A percentile compares a stretch with the other conserved stretches of the same genome.
Evolutionary conservation across 2,113 vertebrate species (phyloP).

Genomic region (Eretmochelys imbricata): DNA sequence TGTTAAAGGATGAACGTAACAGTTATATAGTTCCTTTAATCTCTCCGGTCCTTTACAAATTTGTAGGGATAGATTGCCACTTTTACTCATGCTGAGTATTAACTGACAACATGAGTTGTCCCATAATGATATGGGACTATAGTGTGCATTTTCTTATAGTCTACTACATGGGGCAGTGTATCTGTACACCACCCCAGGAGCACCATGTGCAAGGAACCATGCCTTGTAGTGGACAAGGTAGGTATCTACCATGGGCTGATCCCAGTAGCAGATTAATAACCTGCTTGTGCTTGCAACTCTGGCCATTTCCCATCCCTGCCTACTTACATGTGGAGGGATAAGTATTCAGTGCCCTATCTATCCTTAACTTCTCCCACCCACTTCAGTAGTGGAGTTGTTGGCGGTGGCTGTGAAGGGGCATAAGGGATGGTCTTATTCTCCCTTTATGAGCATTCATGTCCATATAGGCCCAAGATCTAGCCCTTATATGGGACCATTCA

Average conservation of each 20-base stretch:
- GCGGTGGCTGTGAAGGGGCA: neutral
- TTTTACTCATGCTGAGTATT: neutral
- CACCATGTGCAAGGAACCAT: neutral
- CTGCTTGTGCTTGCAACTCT: accelerated
- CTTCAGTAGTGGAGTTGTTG: neutral
- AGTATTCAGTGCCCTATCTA: neutral
- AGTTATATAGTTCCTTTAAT: neutral
- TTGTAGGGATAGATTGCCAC: neutral
- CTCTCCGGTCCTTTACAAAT: neutral
- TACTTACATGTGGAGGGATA: neutral
- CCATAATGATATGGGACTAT: neutral
- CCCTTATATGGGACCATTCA: neutral
- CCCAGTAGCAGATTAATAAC: accelerated
- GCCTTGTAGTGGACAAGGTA: neutral
- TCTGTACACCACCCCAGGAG: neutral
- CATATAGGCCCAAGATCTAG: neutral
- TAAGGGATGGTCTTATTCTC: neutral
- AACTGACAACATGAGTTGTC: neutral
- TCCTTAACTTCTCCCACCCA: neutral
- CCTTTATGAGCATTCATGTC: neutral
- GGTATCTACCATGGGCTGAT: neutral
- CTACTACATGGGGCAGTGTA: neutral
- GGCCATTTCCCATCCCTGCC: neutral
- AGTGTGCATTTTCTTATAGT: neutral
- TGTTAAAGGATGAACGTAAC: neutral